A percentile compares a stretch with the other conserved stretches of the same genome.
Evolutionary conservation across 1,140 invertebrate species (phyloP).

Genomic region (Dryas iulia): DNA sequence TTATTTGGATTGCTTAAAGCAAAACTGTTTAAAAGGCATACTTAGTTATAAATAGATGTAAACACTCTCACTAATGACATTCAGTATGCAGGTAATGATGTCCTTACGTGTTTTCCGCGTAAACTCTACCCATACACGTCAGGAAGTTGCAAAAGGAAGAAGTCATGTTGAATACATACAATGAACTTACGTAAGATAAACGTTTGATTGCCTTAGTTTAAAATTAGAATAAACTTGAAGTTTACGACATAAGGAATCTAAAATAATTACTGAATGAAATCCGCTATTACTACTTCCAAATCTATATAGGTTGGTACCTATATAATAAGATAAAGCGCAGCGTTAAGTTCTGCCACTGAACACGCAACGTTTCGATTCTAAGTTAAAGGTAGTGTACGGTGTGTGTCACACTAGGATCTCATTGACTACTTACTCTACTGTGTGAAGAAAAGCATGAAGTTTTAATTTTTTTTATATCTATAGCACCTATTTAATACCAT

Average conservation of each 20-base stretch:
- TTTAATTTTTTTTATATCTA: no score
- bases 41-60: not conserved
- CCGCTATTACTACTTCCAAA: no score
- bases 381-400: no score
- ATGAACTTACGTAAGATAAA: conserved; percentile 6
- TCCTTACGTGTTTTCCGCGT: conserved; percentile 37
- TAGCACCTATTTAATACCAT: no score
- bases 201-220: not conserved
- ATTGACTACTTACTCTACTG: no score
- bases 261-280: not conserved
- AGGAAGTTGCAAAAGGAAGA: conserved; percentile 34
- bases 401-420: no score
- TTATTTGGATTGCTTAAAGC: not conserved
- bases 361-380: no score
- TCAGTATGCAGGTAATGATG: conserved; percentile 38
- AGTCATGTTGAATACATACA: conserved; percentile 30
- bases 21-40: not conserved
- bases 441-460: no score
- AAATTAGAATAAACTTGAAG: not conserved
- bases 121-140: conserved; percentile 19
- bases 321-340: no score
- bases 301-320: no score
- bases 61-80: conserved; percentile 41
- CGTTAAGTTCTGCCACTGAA: no score
- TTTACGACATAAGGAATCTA: no score